These are phyloP conservation scores for Marmota flaviventris DNA, from an alignment of 2,113 vertebrate genomes.

Conservation along the genomic window DNA sequence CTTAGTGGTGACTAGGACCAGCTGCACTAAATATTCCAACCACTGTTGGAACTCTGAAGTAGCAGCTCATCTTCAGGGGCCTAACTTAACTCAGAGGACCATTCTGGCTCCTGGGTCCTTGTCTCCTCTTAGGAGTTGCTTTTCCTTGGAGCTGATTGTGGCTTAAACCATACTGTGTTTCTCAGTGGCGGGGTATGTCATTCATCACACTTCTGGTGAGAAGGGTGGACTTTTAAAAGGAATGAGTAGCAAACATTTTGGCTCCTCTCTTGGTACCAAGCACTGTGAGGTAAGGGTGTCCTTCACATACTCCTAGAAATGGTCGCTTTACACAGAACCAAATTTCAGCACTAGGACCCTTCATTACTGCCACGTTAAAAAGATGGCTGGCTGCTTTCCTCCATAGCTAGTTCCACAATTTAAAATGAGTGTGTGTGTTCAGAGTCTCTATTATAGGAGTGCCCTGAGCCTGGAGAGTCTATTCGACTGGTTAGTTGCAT, in stretches of 20 bases:
- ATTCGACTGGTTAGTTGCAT: not conserved
- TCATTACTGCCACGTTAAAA: not conserved
- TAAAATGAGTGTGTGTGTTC: not conserved
- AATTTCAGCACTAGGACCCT: not conserved
- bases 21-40: not conserved
- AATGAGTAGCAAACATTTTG: not conserved
- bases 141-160: constrained; percentile 18
- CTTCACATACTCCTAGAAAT: not conserved
- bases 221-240: not conserved
- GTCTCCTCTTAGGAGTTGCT: not conserved
- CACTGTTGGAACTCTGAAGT: not conserved
- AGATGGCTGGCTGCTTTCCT: not conserved
- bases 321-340: not conserved
- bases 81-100: not conserved
- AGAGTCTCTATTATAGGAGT: not conserved
- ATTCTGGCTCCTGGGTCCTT: not conserved
- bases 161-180: not conserved
- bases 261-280: not conserved
- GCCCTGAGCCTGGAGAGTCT: not conserved
- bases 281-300: not conserved
- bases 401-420: not conserved
- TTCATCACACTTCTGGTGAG: not conserved
- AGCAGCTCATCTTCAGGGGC: not conserved
- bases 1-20: not conserved
- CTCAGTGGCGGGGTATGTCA: not conserved